These are phyloP conservation scores for Oncorhynchus mykiss DNA, from an alignment of 2,113 vertebrate genomes.

Conservation along the genomic window DNA sequence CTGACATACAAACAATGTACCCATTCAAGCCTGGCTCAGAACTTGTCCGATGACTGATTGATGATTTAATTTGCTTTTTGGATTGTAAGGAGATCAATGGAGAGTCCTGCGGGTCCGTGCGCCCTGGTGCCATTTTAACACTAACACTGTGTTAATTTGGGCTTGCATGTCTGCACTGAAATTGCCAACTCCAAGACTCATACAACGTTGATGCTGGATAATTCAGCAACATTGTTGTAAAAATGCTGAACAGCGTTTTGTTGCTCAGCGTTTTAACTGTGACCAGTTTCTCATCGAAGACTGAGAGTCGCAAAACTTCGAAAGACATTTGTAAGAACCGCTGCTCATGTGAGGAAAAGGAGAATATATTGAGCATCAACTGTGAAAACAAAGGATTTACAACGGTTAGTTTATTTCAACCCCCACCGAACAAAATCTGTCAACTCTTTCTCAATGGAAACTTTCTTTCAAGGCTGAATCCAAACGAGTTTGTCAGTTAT, in stretches of 20 bases:
- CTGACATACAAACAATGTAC: slow-evolving; percentile 42
- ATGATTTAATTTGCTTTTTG: slow-evolving; percentile 28
- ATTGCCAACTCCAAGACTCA: slow-evolving; percentile 41
- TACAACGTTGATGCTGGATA: slow-evolving; percentile 68
- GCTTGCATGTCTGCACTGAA: slow-evolving; percentile 34
- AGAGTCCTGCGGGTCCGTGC: slow-evolving; percentile 56
- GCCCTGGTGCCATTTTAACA: slow-evolving; percentile 18
- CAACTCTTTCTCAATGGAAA: slow-evolving; percentile 97
- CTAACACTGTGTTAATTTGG: slow-evolving; percentile 1
- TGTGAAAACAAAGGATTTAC: slow-evolving; percentile 98
- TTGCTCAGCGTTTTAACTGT: slow-evolving; percentile 91
- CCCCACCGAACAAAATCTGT: slow-evolving; percentile 90
- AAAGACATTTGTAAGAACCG: slow-evolving; percentile 97
- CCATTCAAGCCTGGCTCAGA: slow-evolving; percentile 48
- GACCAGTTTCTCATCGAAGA: slow-evolving; percentile 84
- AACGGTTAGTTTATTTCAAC: slow-evolving; percentile 85
- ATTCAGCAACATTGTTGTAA: slow-evolving; percentile 71
- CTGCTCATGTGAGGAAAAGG: slow-evolving; percentile 93
- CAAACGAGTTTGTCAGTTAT: slow-evolving; percentile 94
- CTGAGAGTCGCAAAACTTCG: slow-evolving; percentile 93
- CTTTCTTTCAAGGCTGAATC: slow-evolving; percentile 85
- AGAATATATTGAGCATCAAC: slow-evolving; percentile 94
- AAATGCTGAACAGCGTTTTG: slow-evolving; percentile 95
- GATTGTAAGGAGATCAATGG: slow-evolving; percentile 64
- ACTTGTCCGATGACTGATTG: slow-evolving; percentile 43